Evolutionary conservation across 2,888 invertebrate genomes (phyloP).

Genomic region (Hemithea aestivaria): DNA sequence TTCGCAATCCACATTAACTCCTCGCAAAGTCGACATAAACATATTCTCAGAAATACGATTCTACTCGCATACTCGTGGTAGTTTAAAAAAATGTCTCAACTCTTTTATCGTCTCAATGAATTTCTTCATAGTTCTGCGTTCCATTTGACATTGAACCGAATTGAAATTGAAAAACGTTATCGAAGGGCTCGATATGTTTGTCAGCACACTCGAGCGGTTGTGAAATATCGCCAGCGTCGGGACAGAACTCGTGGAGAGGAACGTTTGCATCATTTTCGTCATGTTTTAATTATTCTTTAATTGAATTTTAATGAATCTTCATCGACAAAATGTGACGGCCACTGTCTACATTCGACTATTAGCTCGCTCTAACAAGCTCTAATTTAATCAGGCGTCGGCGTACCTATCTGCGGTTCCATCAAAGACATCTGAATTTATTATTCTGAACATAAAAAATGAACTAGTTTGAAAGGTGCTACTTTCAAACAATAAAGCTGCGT

Average conservation of each 20-base stretch:
- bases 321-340: constrained; percentile 43
- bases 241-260: constrained; percentile 42
- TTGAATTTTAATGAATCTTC: constrained; percentile 60
- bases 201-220: constrained; percentile 45
- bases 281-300: constrained; percentile 58
- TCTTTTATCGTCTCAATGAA: constrained; percentile 49
- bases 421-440: constrained; percentile 31
- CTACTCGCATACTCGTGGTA: constrained; percentile 35
- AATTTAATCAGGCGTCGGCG: constrained; percentile 39
- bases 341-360: constrained; percentile 44
- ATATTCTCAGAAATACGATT: constrained; percentile 59
- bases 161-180: constrained; percentile 67
- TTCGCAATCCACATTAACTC: constrained; percentile 64
- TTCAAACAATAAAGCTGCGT: constrained; percentile 35
- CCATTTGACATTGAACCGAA: constrained; percentile 70
- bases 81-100: constrained; percentile 38
- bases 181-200: constrained; percentile 58
- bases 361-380: constrained; percentile 53
- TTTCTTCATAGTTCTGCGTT: constrained; percentile 61
- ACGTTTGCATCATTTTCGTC: constrained; percentile 52
- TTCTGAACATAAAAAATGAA: constrained; percentile 27
- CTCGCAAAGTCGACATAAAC: constrained; percentile 57
- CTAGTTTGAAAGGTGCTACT: constrained; percentile 30
- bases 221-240: constrained; percentile 50
- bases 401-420: constrained; percentile 34